These are phyloP conservation scores for Platynereis dumerilii DNA, from an alignment of 2,888 invertebrate species.

Conservation along the genomic window DNA sequence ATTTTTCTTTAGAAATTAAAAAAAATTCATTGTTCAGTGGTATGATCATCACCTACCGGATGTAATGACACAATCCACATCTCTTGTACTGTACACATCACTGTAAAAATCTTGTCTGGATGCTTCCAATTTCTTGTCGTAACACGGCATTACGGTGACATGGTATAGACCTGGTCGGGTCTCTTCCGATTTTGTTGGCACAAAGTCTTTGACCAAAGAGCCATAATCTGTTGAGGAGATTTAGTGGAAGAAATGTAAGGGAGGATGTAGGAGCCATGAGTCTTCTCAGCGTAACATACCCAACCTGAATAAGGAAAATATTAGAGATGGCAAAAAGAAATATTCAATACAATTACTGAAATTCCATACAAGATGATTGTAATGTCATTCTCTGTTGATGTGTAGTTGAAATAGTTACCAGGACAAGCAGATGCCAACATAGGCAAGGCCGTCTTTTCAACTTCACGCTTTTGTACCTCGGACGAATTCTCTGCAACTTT, in stretches of 20 bases:
- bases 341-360: too few relatives aligned
- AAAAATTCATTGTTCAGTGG: too few relatives aligned
- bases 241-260: slow-evolving; percentile 89
- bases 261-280: slow-evolving; percentile 89
- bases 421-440: slow-evolving; percentile 96
- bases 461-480: slow-evolving; percentile 73
- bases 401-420: too few relatives aligned
- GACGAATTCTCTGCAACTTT: slow-evolving; percentile 86
- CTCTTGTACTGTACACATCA: slow-evolving; percentile 75
- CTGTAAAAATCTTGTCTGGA: slow-evolving; percentile 90
- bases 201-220: slow-evolving; percentile 78
- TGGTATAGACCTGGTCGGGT: slow-evolving; percentile 75
- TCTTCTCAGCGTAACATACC: slow-evolving; percentile 99
- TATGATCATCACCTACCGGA: slow-evolving; percentile 71
- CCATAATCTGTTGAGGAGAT: slow-evolving; percentile 93
- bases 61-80: slow-evolving; percentile 98
- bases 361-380: too few relatives aligned
- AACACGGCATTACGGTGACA: slow-evolving; percentile 97
- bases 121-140: slow-evolving; percentile 98
- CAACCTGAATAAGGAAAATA: too few relatives aligned
- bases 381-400: too few relatives aligned
- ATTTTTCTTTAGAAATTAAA: too few relatives aligned
- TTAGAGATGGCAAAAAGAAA: too few relatives aligned
- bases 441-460: slow-evolving; percentile 73
- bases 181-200: slow-evolving; percentile 63